A percentile compares a stretch with the other conserved stretches of the same genome.
These are phyloP conservation scores for Hyperopisus bebe DNA, from an alignment of 2,113 vertebrate genomes.

Conservation along the genomic window DNA sequence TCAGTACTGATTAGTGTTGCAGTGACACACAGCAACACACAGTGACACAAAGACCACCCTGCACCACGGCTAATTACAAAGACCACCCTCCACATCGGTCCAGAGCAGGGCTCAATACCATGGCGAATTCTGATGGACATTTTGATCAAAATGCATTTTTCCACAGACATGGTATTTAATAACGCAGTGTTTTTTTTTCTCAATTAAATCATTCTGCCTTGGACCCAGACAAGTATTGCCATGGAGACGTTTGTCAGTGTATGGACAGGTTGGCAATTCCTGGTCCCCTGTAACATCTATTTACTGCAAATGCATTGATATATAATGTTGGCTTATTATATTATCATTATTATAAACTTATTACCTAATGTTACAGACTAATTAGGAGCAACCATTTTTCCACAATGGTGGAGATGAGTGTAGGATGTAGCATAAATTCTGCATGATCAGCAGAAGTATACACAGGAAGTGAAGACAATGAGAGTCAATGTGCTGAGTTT, in stretches of 20 bases:
- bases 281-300: neutral
- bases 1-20: constrained; percentile 58
- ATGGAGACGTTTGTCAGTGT: neutral
- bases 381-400: neutral
- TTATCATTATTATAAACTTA: neutral
- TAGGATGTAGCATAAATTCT: neutral
- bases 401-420: neutral
- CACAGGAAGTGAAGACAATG: neutral
- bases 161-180: neutral
- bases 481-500: neutral
- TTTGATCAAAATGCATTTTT: neutral
- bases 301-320: neutral
- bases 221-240: neutral
- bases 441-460: neutral
- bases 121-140: neutral
- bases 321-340: neutral
- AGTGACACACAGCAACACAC: neutral
- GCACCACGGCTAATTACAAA: neutral
- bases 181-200: neutral
- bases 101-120: neutral
- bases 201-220: neutral
- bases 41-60: neutral
- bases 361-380: neutral
- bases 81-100: neutral
- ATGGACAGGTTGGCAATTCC: neutral